phyloP scores from a whole-genome alignment of 2,797 vertebrate species.

The Danio albolineatus region DNA sequence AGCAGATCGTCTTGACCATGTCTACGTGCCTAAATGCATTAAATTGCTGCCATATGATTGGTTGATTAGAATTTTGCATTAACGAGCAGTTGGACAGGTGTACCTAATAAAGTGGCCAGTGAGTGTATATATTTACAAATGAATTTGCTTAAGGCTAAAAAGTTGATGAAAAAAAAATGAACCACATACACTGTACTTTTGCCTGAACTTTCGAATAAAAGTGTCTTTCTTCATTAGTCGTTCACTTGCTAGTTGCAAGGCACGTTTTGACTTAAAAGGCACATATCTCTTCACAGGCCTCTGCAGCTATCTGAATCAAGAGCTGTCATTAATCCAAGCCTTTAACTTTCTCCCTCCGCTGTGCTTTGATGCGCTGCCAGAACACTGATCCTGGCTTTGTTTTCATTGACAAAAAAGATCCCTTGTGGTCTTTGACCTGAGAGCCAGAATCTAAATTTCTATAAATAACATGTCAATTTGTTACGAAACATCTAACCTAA shows the following conservation, averaged over 20 bases:
- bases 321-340: conserved; percentile 39
- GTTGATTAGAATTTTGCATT: no score
- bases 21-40: no score
- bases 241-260: conserved; percentile 36
- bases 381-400: conserved; percentile 35
- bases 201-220: background rate
- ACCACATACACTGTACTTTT: background rate
- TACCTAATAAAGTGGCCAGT: no score
- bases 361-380: conserved; percentile 53
- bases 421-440: conserved; percentile 2
- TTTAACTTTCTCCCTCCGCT: conserved; percentile 40
- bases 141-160: no score
- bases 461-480: background rate
- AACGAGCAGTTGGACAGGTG: no score
- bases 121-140: no score
- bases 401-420: conserved; percentile 31
- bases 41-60: no score
- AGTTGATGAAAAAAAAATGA: no score
- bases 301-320: conserved; percentile 39
- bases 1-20: no score
- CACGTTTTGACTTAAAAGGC: conserved; percentile 50
- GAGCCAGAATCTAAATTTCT: conserved; percentile 14
- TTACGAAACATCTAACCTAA: background rate
- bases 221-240: background rate
- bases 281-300: conserved; percentile 37